Base-by-base conservation (phyloP, 2,888 invertebrate species). In the Brenthis daphne region DNA sequence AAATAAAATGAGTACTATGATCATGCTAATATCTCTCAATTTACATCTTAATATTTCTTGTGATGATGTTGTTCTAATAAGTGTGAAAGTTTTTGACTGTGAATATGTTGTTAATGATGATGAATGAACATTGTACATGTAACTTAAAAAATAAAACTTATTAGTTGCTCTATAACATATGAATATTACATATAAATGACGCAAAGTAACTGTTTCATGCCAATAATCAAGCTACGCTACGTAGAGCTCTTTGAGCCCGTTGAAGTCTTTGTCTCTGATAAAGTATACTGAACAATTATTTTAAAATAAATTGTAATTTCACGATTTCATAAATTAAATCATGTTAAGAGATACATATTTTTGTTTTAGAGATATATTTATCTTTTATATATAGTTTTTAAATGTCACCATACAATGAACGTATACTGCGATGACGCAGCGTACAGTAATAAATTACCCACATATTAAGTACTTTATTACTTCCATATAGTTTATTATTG, bases 331-430 rank as follows among this genome's bases (percentile, higher is more conserved):
- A 14, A 48, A 48, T 54, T 24, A 55, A 24, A 64, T 13, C 3
- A 8, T 43, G 8, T 43, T 8, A 43, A 43, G 37, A 37, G 8
- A 6, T 37, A n/a, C 11, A 54, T 14, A 20, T 20, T n/a, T 33
- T 51, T 29, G 16, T n/a, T 37, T 61, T 51, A 13, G 24, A 5
- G 54, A 55, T 33, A 48, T 58, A 55, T 60, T 57, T 29, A 29
- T 54, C 74, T 76, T 77, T 78, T 78, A 78, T 81, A 76, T 64
- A 64, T 55, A 56, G 43, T 51, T 29, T 60, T 63, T 48, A 67
- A 70, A 70, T 73, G 69, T 69, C 72, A 68, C 57, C 57, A 54
- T 64, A 64, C 68, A 69, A 71, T 66, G 60, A 57, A 53, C 65
- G n/a, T 57, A 33, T 12, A 20, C 16, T 16, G n/a, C 64, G 66